Base-by-base conservation (phyloP, 2,113 vertebrate genomes). In the Rhea americana region DNA sequence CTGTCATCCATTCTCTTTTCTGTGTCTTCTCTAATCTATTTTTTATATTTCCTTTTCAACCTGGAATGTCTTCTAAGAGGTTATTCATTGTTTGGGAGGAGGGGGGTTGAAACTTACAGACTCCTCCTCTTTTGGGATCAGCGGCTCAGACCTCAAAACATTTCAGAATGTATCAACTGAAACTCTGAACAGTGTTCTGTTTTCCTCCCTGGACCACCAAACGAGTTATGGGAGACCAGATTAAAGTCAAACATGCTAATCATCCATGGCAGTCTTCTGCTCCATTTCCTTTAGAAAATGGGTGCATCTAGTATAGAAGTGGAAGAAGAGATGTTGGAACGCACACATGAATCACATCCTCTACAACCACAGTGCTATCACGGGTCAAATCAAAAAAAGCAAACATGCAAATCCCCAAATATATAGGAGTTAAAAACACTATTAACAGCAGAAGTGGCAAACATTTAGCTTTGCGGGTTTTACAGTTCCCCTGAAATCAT, bases 301-400 rank as follows among this genome's bases (percentile, higher is more conserved):
- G 0, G 9, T 84, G 35, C 28, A 61, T 75, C 22, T 80, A 25
- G 32, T 61, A 56, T n/a, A 86, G 56, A 68, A 53, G 11, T 1
- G 0, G 61, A 90, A 81, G 47, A 74, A 21, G 8, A 90, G 22
- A 56, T 55, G 35, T 83, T 2, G 4, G 51, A 85, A 48, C 0
- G 1, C 19, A 71, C 0, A 8, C 2, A 61, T 0, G 2, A 61
- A 56, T 61, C 55, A 24, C 15, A 24, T 55, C 5, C 41, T 87
- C 45, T 83, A 53, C 0, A 1, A 53, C 68, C 14, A 78, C 45
- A 45, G 39, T 3, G 9, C 25, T 37, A 6, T 25, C 17, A 19
- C 5, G 24, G 25, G 11, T 67, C 35, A 73, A 43, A 26, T 70
- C 22, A 8, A 75, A 28, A 35, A 94, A 72, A 81, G 28, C 17